These are phyloP conservation scores for Oophaga pumilio DNA, from an alignment of 2,113 vertebrate genomes.

Conservation along the genomic window DNA sequence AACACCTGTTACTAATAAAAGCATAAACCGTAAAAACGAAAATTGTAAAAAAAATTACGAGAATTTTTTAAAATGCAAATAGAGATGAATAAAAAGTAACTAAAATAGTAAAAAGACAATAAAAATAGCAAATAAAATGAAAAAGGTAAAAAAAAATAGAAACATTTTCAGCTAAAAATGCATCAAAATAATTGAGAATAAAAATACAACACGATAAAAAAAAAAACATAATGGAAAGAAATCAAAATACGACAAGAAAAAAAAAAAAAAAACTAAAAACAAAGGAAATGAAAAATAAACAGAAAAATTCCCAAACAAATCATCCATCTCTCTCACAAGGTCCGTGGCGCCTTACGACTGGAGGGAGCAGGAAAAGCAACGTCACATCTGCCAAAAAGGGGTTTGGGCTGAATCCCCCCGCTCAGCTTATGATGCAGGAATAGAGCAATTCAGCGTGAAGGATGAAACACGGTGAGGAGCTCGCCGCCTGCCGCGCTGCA, in stretches of 20 bases:
- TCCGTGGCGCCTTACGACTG: neutral
- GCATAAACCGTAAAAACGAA: too few species aligned
- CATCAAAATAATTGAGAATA: neutral
- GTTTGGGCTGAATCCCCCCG: neutral
- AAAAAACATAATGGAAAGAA: neutral
- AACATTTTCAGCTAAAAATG: neutral
- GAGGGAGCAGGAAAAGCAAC: neutral
- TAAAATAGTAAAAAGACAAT: neutral
- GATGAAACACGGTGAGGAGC: neutral
- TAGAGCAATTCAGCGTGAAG: neutral
- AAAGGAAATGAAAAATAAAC: neutral
- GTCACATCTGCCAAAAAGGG: neutral
- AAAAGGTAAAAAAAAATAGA: neutral
- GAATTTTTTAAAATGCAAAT: too few species aligned
- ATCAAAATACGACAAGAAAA: neutral
- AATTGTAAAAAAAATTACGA: too few species aligned
- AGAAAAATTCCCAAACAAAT: too few species aligned
- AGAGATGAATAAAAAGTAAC: too few species aligned
- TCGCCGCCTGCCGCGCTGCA: neutral
- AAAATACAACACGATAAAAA: neutral
- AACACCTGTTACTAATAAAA: too few species aligned
- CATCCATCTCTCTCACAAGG: neutral
- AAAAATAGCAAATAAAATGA: neutral
- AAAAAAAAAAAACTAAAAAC: neutral
- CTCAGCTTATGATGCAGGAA: neutral